phyloP scores from a whole-genome alignment of 2,888 invertebrate genomes.

The Megaustenia siamemsis region DNA sequence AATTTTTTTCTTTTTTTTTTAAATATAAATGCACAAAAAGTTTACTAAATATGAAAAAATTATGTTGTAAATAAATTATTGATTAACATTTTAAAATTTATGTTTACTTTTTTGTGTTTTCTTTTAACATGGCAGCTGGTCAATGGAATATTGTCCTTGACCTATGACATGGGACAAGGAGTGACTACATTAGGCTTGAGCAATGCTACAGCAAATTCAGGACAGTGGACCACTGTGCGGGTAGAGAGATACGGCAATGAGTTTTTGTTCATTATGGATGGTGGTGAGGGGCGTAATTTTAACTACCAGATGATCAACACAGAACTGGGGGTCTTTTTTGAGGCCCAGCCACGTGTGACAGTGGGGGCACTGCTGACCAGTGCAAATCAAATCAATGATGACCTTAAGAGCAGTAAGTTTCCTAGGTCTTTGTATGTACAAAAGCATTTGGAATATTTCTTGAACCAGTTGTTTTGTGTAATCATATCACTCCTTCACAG shows the following conservation, averaged over 20 bases:
- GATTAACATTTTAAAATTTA: no score
- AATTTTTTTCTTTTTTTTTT: no score
- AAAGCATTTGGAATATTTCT: no score
- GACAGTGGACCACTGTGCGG: constrained; percentile 96
- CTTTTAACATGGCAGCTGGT: constrained; percentile 84
- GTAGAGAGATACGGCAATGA: constrained; percentile 95
- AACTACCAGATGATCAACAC: constrained; percentile 81
- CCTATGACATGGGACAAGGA: constrained; percentile 85
- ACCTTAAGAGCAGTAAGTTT: constrained; percentile 56
- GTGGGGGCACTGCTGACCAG: constrained; percentile 24
- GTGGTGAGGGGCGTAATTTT: constrained; percentile 88
- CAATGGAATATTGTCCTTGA: constrained; percentile 92
- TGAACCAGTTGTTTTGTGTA: no score
- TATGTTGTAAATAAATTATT: no score
- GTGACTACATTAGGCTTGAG: constrained; percentile 85
- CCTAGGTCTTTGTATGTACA: no score
- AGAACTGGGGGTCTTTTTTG: constrained; percentile 27
- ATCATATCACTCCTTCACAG: no score
- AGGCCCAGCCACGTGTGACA: constrained; percentile 23
- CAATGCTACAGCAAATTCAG: constrained; percentile 93
- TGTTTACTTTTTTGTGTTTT: no score
- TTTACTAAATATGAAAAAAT: no score
- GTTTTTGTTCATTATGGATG: constrained; percentile 94
- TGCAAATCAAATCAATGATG: constrained; percentile 30
- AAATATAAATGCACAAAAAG: no score